Conservation (phyloP, 37 sponge, comb jelly and placozoan genomes). For the Hexactinellida sp. region DNA sequence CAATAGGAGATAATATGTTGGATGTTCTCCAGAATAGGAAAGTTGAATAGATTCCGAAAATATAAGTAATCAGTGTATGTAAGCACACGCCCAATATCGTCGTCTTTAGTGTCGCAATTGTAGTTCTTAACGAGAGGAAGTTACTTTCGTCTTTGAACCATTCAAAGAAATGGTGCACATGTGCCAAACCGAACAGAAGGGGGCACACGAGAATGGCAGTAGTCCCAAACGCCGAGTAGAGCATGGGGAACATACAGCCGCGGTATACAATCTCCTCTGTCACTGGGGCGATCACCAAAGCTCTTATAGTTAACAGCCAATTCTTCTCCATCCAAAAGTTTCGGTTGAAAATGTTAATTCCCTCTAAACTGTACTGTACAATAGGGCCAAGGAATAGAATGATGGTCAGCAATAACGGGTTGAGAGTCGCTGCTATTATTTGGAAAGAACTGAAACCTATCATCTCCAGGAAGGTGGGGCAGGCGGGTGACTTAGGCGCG, state of each 20-base stretch:
- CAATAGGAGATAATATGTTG: conserved; percentile 54
- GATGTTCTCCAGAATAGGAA: conserved; percentile 53
- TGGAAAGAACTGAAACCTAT: background rate
- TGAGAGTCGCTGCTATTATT: background rate
- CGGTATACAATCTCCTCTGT: conserved; percentile 81
- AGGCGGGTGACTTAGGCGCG: background rate
- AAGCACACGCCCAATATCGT: conserved; percentile 13
- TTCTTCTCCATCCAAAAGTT: background rate
- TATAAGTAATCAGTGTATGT: conserved; percentile 51
- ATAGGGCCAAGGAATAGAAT: conserved; percentile 41
- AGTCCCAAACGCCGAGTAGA: conserved; percentile 37
- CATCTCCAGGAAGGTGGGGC: background rate
- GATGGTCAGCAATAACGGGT: conserved; percentile 28
- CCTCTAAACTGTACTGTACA: conserved; percentile 21
- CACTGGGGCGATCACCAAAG: conserved; percentile 66
- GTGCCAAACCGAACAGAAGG: conserved; percentile 75
- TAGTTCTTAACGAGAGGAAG: conserved; percentile 11
- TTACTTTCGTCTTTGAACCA: conserved; percentile 24
- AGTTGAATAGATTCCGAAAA: conserved; percentile 66
- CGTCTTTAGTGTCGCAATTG: conserved; percentile 7
- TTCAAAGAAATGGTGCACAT: conserved; percentile 70
- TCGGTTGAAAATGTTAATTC: background rate
- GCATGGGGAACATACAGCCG: conserved; percentile 60
- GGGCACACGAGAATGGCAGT: conserved; percentile 49
- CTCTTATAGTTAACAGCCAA: conserved; percentile 34